phyloP scores from a whole-genome alignment of 2,888 invertebrate species.

The Frankliniella fusca region DNA sequence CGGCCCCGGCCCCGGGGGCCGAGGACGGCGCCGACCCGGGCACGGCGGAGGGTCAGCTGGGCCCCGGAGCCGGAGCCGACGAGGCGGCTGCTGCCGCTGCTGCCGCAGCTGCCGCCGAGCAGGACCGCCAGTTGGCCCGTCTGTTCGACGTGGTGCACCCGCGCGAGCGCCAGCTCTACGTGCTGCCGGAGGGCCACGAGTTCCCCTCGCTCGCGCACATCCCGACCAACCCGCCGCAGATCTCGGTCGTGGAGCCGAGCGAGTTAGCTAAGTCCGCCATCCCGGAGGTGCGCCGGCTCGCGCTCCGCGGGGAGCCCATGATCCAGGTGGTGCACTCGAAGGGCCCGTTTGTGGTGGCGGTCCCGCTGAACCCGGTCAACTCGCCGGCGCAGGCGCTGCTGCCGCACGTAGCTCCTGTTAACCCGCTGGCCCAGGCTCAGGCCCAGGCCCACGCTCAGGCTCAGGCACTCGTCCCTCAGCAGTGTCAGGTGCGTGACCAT shows the following conservation, averaged over 20 bases:
- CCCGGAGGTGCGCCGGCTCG: not conserved
- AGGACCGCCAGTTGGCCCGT: not conserved
- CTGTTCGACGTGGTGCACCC: constrained; percentile 5
- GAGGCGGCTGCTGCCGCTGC: not conserved
- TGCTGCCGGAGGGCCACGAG: not conserved
- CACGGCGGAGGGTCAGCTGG: not conserved
- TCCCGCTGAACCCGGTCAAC: constrained; percentile 45
- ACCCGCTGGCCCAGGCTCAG: constrained; percentile 41
- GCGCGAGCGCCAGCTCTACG: not conserved
- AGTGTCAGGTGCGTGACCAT: constrained; percentile 45
- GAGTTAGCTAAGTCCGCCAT: constrained; percentile 41
- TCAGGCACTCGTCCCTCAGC: constrained; percentile 49
- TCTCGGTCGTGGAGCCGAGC: constrained; percentile 51
- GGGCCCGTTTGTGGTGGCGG: constrained; percentile 47
- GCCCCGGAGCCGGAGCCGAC: no score
- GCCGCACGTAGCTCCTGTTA: constrained; percentile 40
- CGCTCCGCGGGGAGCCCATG: constrained; percentile 18
- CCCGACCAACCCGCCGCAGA: constrained; percentile 46
- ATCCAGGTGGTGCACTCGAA: constrained; percentile 19
- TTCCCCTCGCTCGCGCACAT: constrained; percentile 43
- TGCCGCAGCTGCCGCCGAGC: not conserved
- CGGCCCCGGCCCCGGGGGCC: not conserved
- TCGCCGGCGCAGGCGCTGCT: not conserved
- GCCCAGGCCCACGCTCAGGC: constrained; percentile 42
- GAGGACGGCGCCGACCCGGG: not conserved